Percentiles rank a stretch among this genome's conserved stretches.
These are phyloP conservation scores for Balaeniceps rex DNA, from an alignment of 2,113 vertebrate species.

Conservation along the genomic window DNA sequence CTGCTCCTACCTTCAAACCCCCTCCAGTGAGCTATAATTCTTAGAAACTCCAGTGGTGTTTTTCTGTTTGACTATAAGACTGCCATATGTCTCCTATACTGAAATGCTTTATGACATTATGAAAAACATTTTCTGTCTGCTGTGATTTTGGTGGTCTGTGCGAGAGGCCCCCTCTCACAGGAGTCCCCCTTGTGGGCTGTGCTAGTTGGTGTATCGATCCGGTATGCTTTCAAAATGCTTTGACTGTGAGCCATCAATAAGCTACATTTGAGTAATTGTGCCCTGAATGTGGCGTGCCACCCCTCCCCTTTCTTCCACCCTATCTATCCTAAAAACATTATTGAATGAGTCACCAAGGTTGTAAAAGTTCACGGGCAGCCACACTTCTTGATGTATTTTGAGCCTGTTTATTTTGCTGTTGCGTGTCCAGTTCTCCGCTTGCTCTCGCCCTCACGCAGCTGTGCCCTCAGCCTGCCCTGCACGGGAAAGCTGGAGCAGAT, in stretches of 20 bases:
- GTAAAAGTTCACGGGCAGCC: background rate
- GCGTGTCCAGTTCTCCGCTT: background rate
- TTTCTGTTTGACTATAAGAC: background rate
- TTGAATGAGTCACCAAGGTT: background rate
- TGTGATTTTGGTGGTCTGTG: background rate
- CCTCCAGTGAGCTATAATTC: background rate
- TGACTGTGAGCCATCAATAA: background rate
- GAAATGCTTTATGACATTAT: background rate
- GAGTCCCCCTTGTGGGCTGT: background rate
- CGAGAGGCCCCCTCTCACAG: background rate
- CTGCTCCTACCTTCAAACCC: background rate
- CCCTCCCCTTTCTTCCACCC: background rate
- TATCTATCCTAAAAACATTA: background rate
- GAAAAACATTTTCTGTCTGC: background rate
- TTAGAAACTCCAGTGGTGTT: background rate
- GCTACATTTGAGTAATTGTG: background rate
- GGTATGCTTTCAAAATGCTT: background rate
- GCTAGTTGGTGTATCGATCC: background rate
- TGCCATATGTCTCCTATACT: background rate
- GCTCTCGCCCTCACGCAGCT: fast-evolving
- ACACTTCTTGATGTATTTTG: background rate
- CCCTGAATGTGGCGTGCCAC: background rate
- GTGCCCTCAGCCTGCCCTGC: background rate
- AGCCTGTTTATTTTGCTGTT: background rate
- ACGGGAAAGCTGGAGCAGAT: background rate